Conservation (phyloP, 2,113 vertebrate species). For the Lipotes vexillifer region DNA sequence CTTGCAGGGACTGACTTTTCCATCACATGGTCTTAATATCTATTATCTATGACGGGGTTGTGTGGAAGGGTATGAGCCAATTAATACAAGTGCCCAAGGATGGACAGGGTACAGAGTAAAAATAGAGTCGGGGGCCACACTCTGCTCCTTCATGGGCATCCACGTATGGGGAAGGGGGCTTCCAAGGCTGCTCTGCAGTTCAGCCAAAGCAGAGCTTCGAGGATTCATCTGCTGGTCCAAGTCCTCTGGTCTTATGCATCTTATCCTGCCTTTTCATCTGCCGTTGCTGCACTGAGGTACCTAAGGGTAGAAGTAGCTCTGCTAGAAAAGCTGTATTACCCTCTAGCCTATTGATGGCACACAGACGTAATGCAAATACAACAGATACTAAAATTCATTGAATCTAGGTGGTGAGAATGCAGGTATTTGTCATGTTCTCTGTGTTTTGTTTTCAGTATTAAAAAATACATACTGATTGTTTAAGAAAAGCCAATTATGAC, state of each 20-base stretch:
- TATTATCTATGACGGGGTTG: neutral
- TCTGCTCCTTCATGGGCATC: neutral
- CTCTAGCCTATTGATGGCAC: neutral
- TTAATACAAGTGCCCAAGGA: neutral
- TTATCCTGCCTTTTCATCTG: neutral
- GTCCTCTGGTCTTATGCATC: neutral
- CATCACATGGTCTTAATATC: neutral
- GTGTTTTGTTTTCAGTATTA: neutral
- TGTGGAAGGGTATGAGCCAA: neutral
- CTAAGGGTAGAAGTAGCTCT: neutral
- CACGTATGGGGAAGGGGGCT: neutral
- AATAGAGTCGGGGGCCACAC: neutral
- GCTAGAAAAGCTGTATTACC: neutral
- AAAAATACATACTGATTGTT: neutral
- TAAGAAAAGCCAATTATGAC: neutral
- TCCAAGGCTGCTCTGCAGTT: neutral
- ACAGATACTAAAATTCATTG: neutral
- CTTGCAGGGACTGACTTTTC: neutral
- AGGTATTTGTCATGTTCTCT: neutral
- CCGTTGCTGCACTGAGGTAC: neutral
- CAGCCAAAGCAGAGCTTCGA: neutral
- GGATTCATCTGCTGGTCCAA: neutral
- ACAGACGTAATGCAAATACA: neutral
- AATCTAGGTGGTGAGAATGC: neutral
- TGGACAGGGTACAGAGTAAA: neutral